Evolutionary conservation across 2,797 vertebrate genomes (phyloP).

Genomic region (Danio kyathit): DNA sequence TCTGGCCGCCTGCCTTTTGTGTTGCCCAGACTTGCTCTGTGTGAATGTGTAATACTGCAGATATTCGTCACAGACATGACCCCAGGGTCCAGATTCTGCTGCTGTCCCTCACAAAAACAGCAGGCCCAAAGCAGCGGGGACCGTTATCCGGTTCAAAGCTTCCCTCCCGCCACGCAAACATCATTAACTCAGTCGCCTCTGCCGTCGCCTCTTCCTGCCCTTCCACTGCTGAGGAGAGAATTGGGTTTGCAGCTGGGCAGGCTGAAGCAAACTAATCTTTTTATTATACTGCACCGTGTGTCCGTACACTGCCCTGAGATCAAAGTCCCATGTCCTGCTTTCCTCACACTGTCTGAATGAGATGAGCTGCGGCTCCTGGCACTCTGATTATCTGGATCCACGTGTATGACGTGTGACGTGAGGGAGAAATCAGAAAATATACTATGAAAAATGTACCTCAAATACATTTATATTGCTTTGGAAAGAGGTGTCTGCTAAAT

Average conservation of each 20-base stretch:
- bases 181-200: conserved; percentile 49
- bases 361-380: conserved; percentile 36
- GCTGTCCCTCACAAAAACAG: conserved; percentile 45
- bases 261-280: conserved; percentile 54
- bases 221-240: conserved; percentile 61
- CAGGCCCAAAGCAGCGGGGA: conserved; percentile 42
- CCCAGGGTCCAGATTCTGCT: background rate
- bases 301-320: conserved; percentile 42
- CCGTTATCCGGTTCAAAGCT: conserved; percentile 43
- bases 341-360: conserved; percentile 32
- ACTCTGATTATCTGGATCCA: conserved; percentile 29
- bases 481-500: background rate
- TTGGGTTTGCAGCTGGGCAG: conserved; percentile 59
- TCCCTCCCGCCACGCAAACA: conserved; percentile 42
- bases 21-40: conserved; percentile 30
- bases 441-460: background rate
- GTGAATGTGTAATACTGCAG: conserved; percentile 43
- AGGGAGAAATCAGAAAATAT: conserved; percentile 1
- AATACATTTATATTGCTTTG: background rate
- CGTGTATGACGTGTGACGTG: conserved; percentile 4
- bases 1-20: conserved; percentile 20
- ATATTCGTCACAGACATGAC: background rate
- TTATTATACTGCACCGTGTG: conserved; percentile 57
- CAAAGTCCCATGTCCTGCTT: conserved; percentile 47
- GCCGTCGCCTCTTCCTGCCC: conserved; percentile 38